phyloP scores from a whole-genome alignment of 2,888 invertebrate genomes.

The Netelia fuscicornis region DNA sequence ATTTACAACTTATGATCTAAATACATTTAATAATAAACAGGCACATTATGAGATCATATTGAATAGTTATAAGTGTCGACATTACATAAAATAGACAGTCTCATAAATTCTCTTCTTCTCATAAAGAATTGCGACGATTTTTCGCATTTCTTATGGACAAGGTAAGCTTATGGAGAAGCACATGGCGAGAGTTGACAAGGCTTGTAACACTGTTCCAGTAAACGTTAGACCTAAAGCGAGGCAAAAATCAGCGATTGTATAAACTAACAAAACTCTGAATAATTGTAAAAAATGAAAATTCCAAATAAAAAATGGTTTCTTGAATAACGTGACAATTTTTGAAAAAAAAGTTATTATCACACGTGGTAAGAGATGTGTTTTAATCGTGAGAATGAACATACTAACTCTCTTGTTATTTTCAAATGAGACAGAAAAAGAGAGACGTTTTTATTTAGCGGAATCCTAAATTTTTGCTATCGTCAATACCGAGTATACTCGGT shows the following conservation, averaged over 20 bases:
- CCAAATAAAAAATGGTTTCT: too few relatives aligned
- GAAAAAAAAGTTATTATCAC: background rate
- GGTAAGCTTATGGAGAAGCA: slow-evolving; percentile 68
- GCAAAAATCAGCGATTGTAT: background rate
- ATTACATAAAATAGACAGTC: too few relatives aligned
- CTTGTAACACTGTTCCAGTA: slow-evolving; percentile 18
- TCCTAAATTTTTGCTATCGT: slow-evolving; percentile 21
- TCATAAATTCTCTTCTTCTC: too few relatives aligned
- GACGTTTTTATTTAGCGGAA: background rate
- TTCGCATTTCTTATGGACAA: slow-evolving; percentile 70
- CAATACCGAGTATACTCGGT: slow-evolving; percentile 90
- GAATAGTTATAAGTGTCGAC: too few relatives aligned
- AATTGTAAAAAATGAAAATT: background rate
- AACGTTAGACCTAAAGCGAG: background rate
- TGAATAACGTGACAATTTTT: too few relatives aligned
- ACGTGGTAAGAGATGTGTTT: background rate
- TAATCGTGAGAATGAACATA: background rate
- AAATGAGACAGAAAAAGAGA: background rate
- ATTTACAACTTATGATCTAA: too few relatives aligned
- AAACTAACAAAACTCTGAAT: background rate
- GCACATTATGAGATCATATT: too few relatives aligned
- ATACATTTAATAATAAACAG: too few relatives aligned
- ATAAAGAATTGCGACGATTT: too few relatives aligned
- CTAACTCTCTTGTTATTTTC: background rate
- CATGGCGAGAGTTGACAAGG: slow-evolving; percentile 54